Conservation (phyloP, 2,113 vertebrate genomes). For the Bubalus kerabau region DNA sequence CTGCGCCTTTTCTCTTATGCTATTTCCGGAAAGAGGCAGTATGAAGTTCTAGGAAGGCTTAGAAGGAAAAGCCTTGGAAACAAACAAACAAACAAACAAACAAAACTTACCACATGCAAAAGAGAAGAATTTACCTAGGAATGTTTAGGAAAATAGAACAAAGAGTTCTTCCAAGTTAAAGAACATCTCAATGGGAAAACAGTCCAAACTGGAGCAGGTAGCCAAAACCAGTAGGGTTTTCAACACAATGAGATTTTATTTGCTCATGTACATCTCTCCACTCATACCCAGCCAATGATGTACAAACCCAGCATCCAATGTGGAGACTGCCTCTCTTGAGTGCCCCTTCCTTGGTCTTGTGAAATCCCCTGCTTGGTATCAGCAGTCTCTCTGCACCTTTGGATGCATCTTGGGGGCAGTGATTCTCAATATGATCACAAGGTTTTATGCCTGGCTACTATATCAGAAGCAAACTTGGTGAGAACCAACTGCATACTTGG, state of each 20-base stretch:
- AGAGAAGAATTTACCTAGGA: slow-evolving; percentile 29
- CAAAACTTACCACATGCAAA: background rate
- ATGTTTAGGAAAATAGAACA: slow-evolving; percentile 47
- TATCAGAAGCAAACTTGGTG: slow-evolving; percentile 17
- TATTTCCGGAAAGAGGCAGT: slow-evolving; percentile 37
- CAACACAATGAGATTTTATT: background rate
- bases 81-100: background rate
- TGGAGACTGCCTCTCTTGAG: background rate
- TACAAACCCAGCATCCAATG: background rate
- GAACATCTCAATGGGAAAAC: background rate
- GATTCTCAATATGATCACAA: slow-evolving; percentile 1
- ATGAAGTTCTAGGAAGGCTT: slow-evolving; percentile 14
- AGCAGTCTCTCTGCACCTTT: background rate
- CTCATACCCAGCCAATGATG: background rate
- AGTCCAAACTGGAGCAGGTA: background rate
- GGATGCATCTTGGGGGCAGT: background rate
- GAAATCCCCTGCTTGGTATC: background rate
- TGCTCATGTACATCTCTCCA: background rate
- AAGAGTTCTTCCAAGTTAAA: background rate
- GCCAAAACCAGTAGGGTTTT: background rate
- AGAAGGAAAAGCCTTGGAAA: slow-evolving; percentile 36
- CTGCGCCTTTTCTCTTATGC: slow-evolving; percentile 37
- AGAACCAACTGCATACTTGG: slow-evolving; percentile 31
- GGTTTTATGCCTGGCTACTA: slow-evolving; percentile 14
- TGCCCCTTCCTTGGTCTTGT: background rate